A percentile compares a stretch with the other conserved stretches of the same genome.
Conservation (phyloP, 2,888 invertebrate genomes). For the Cactoblastis cactorum region DNA sequence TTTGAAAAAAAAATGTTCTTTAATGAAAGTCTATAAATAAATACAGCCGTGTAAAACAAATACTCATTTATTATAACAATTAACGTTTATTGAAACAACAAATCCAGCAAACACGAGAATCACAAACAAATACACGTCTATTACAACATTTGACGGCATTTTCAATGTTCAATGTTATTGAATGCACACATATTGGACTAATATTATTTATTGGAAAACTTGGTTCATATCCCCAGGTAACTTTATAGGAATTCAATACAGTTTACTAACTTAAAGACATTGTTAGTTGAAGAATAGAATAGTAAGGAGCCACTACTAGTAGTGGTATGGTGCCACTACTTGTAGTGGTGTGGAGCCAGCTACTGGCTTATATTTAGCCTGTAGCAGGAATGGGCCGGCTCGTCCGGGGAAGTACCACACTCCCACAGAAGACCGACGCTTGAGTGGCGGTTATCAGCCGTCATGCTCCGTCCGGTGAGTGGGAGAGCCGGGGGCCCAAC, state of each 20-base stretch:
- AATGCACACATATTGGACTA: conserved; percentile 17
- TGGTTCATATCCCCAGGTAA: conserved; percentile 13
- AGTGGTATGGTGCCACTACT: too few relatives aligned
- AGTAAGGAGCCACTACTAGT: too few relatives aligned
- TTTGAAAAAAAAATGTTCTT: too few relatives aligned
- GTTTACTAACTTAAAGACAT: conserved; percentile 17
- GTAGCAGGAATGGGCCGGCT: too few relatives aligned
- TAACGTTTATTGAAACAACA: neutral
- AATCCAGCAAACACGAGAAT: neutral
- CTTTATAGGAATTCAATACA: conserved; percentile 19
- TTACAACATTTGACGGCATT: conserved; percentile 11
- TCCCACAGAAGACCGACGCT: too few relatives aligned
- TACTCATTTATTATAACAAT: conserved; percentile 7
- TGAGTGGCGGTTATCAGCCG: too few relatives aligned
- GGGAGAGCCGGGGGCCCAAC: too few relatives aligned
- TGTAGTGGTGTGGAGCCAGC: too few relatives aligned
- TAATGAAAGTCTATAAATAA: neutral
- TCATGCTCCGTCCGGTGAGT: too few relatives aligned
- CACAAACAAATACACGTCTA: neutral
- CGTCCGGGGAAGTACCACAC: too few relatives aligned
- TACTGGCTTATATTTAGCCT: too few relatives aligned
- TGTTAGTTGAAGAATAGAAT: conserved; percentile 17
- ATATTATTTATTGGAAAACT: conserved; percentile 26
- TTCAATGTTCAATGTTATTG: conserved; percentile 20
- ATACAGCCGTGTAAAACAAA: neutral